Evolutionary conservation across 2,113 vertebrate genomes (phyloP), one percentile per base, ranked within the genome.

Genomic region (Lophochroa leadbeateri): DNA sequence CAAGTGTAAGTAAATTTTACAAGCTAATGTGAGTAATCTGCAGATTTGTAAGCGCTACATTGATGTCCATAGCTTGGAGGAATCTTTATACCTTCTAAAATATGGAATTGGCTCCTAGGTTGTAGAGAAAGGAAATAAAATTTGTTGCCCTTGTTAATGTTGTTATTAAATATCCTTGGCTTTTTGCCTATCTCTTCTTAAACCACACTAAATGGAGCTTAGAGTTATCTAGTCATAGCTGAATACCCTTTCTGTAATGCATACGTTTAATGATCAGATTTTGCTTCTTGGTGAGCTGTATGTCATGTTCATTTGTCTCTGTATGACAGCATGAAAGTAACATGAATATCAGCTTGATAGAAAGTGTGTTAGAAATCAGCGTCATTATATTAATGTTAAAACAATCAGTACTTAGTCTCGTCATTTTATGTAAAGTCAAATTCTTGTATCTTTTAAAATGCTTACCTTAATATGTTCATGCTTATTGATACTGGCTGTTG

Each of bases 81-180:
- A 78, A 91, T 76, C 64, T 94, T 71, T 69, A 47, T 77, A 55
- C 41, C 50, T 70, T 94, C 18, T 78, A 20, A 88, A 93, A 81
- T 71, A 70, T 1, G 14, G 46, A 74, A 58, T 63, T 83, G 68
- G 50, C 76, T 76, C n/a, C 64, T 71, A 72, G 75, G 82, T 94
- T 93, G 76, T 52, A 67, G 87, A 96, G 97, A 97, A 94, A 14
- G 58, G 92, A 88, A 88, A 82, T 90, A 72, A 84, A 82, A 94
- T 89, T 87, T 89, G 57, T 91, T 94, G 68, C 33, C 50, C 70
- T 55, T 81, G 33, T 92, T 87, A 92, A 92, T 52, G 60, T 58
- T 58, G 10, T 85, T 96, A 86, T 91, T 96, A 92, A 93, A 91
- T 97, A 95, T 86, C 78, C 53, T 96, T 97, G 90, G 90, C 78